These are phyloP conservation scores for Poeciliopsis prolifica DNA, from an alignment of 2,113 vertebrate species.

Conservation along the genomic window DNA sequence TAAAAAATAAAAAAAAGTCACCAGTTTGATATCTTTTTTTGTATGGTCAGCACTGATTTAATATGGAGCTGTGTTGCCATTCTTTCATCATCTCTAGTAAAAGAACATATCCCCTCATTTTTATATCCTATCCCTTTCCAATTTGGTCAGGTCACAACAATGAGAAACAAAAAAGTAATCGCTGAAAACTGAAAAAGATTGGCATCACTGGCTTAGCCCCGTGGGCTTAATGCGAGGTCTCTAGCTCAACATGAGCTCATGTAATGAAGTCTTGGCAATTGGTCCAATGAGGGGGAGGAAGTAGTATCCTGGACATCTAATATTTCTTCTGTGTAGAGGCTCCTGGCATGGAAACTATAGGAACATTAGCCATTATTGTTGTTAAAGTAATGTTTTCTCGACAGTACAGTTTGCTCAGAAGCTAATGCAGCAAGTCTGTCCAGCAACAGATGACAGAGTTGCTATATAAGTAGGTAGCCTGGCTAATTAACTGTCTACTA, in stretches of 20 bases:
- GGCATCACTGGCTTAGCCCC: neutral
- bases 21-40: slow-evolving; percentile 42
- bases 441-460: neutral
- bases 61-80: slow-evolving; percentile 10
- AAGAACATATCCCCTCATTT: neutral
- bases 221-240: neutral
- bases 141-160: neutral
- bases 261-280: neutral
- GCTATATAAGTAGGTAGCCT: neutral
- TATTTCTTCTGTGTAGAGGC: neutral
- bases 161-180: neutral
- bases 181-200: neutral
- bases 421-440: neutral
- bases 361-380: neutral
- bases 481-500: neutral
- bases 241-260: neutral
- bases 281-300: neutral
- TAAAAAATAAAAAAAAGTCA: slow-evolving; percentile 21
- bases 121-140: neutral
- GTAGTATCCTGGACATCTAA: no score
- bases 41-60: slow-evolving; percentile 38
- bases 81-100: neutral
- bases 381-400: neutral
- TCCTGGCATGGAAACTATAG: neutral
- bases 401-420: neutral